Evolutionary conservation across 2,888 invertebrate species (phyloP).

Genomic region (Yponomeuta evonymella): DNA sequence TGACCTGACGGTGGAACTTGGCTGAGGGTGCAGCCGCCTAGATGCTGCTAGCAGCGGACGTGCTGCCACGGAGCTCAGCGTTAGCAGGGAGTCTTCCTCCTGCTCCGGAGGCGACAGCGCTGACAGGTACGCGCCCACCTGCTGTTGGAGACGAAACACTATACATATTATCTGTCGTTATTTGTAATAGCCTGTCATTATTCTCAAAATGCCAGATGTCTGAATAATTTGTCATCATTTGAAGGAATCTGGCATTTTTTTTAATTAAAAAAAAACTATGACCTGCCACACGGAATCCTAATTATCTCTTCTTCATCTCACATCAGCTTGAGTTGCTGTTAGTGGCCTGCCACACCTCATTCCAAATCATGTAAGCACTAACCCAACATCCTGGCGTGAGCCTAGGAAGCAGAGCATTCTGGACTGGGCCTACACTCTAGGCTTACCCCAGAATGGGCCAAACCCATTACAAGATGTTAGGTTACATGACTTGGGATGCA

Average conservation of each 20-base stretch:
- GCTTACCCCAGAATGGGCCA: background rate
- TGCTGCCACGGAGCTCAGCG: slow-evolving; percentile 83
- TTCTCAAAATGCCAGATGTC: background rate
- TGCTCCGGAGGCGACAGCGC: slow-evolving; percentile 77
- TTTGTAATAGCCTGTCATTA: background rate
- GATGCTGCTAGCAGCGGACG: slow-evolving; percentile 83
- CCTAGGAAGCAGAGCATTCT: too few species aligned
- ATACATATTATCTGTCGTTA: background rate
- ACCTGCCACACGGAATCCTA: background rate
- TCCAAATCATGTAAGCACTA: too few species aligned
- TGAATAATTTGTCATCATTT: background rate
- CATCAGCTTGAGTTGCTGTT: too few species aligned
- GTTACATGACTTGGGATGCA: background rate
- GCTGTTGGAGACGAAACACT: slow-evolving; percentile 34
- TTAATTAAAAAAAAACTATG: background rate
- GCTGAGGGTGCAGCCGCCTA: slow-evolving; percentile 68
- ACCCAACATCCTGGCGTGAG: too few species aligned
- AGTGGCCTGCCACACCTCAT: too few species aligned
- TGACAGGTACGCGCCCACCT: slow-evolving; percentile 67
- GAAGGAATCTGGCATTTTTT: background rate
- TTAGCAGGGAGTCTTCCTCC: slow-evolving; percentile 83
- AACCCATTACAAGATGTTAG: background rate
- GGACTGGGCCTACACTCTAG: background rate
- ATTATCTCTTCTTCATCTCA: background rate
- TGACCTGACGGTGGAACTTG: slow-evolving; percentile 34